phyloP scores from a whole-genome alignment of 2,797 vertebrate species.

The Anableps anableps region DNA sequence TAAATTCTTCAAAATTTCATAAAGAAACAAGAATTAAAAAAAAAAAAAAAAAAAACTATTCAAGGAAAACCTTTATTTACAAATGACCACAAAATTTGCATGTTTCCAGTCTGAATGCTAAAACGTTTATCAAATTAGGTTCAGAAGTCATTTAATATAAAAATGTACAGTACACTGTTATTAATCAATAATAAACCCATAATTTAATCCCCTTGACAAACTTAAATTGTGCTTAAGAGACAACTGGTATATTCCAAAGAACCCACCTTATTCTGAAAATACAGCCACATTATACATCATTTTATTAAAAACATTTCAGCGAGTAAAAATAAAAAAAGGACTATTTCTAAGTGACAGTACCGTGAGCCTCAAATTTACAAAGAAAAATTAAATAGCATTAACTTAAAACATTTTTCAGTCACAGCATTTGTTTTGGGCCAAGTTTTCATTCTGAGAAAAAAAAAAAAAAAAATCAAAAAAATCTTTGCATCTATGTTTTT shows the following conservation, averaged over 20 bases:
- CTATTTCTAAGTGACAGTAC: conserved; percentile 84
- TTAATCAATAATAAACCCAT: conserved; percentile 80
- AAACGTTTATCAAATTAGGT: conserved; percentile 86
- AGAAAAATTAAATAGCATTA: conserved; percentile 86
- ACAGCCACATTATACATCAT: conserved; percentile 83
- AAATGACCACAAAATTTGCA: conserved; percentile 81
- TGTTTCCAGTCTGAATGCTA: conserved; percentile 83
- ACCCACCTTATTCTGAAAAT: conserved; percentile 82
- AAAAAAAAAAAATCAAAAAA: too few relatives aligned
- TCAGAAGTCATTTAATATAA: conserved; percentile 84
- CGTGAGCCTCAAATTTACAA: conserved; percentile 84
- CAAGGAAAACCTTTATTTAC: conserved; percentile 86
- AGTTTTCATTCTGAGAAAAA: conserved; percentile 72
- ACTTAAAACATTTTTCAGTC: conserved; percentile 86
- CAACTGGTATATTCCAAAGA: conserved; percentile 80
- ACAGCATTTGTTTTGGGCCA: conserved; percentile 88
- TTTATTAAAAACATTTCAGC: conserved; percentile 78
- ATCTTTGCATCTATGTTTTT: conserved; percentile 5
- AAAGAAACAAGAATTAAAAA: neutral
- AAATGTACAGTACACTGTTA: conserved; percentile 84
- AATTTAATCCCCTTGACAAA: conserved; percentile 85
- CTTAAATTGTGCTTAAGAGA: conserved; percentile 86
- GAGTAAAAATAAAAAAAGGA: conserved; percentile 65
- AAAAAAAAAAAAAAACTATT: conserved; percentile 33
- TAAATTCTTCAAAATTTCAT: neutral